These are phyloP conservation scores for Micoletzkya japonica DNA, from an alignment of 2,888 invertebrate species.

Conservation along the genomic window DNA sequence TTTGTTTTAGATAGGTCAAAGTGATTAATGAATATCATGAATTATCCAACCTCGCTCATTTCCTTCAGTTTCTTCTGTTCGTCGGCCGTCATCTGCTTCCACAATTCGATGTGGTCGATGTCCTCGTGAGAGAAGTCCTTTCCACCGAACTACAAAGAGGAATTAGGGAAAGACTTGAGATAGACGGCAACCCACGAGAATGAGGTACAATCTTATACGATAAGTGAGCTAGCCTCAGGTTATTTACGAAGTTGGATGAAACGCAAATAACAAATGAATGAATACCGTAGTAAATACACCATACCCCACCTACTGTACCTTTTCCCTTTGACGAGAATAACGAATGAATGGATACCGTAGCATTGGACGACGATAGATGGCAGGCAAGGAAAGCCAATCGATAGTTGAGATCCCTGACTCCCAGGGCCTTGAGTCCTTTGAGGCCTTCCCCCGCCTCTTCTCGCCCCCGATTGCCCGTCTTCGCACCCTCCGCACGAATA, in stretches of 20 bases:
- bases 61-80: conserved; percentile 74
- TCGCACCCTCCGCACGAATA: conserved; percentile 22
- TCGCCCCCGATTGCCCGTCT: not conserved
- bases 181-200: too few relatives aligned
- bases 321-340: not conserved
- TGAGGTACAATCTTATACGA: too few relatives aligned
- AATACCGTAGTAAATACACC: not conserved
- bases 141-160: conserved; percentile 72
- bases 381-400: conserved; percentile 91
- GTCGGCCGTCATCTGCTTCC: conserved; percentile 69
- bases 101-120: conserved; percentile 73
- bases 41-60: conserved; percentile 75
- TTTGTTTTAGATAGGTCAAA: too few relatives aligned
- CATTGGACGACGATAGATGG: conserved; percentile 83
- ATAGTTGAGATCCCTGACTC: conserved; percentile 82
- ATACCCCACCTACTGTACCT: too few relatives aligned
- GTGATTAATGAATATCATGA: too few relatives aligned
- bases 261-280: not conserved
- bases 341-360: conserved; percentile 73
- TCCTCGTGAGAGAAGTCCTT: conserved; percentile 83
- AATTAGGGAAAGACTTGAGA: not conserved
- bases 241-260: not conserved
- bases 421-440: conserved; percentile 81
- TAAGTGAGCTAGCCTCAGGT: too few relatives aligned
- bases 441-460: conserved; percentile 78